A percentile compares a stretch with the other conserved stretches of the same genome.
These are phyloP conservation scores for Adela reaumurella DNA, from an alignment of 2,888 invertebrate genomes.

Conservation along the genomic window DNA sequence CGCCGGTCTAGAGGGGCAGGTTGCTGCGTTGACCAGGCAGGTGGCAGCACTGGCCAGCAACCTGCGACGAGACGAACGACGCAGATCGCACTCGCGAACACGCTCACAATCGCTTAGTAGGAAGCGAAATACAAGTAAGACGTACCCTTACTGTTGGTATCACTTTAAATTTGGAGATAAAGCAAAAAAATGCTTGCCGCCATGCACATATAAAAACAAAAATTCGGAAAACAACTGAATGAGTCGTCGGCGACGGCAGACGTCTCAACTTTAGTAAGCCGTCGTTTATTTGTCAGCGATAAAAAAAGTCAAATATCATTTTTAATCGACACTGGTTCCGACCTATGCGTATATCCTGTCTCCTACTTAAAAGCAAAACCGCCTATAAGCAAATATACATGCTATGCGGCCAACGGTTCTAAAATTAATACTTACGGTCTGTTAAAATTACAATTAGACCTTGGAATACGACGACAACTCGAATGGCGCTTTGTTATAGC, in stretches of 20 bases:
- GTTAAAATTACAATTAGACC: constrained; percentile 9
- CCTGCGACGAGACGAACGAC: not conserved
- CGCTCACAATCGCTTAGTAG: not conserved
- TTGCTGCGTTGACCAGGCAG: not conserved
- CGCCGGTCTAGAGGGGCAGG: not conserved
- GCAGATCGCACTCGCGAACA: not conserved
- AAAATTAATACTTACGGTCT: constrained; percentile 16
- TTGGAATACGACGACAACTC: constrained; percentile 16
- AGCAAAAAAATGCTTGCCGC: not conserved
- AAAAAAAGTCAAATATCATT: not conserved
- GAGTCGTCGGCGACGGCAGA: not conserved
- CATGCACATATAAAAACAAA: not conserved
- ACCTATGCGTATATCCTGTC: not conserved
- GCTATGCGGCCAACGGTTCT: constrained; percentile 17
- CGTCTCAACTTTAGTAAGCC: not conserved
- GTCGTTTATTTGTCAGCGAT: not conserved
- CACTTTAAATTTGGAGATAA: not conserved
- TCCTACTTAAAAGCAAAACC: constrained; percentile 2
- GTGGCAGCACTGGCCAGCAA: not conserved
- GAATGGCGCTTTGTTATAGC: constrained; percentile 17
- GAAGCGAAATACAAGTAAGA: no score
- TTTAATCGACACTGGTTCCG: not conserved
- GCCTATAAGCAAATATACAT: constrained; percentile 7
- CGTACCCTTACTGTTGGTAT: not conserved
- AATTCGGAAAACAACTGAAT: not conserved